phyloP scores from a whole-genome alignment of 2,797 vertebrate genomes.

The Mus minutoides region DNA sequence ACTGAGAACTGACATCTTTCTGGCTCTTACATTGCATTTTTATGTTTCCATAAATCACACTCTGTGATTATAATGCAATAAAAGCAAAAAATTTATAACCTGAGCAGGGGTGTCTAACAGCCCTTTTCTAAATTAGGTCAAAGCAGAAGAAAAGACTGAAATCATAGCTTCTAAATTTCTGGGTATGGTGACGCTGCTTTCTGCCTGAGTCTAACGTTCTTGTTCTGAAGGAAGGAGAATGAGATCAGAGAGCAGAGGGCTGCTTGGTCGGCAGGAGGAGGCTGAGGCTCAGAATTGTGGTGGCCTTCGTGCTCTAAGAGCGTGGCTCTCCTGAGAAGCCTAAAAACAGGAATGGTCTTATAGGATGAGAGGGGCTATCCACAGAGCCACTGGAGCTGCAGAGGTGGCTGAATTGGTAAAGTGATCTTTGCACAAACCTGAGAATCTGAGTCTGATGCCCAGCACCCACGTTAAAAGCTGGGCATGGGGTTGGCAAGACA shows the following conservation, averaged over 20 bases:
- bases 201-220: not conserved
- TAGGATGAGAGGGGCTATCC: not conserved
- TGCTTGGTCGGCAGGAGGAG: not conserved
- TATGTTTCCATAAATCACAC: conserved; percentile 37
- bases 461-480: not conserved
- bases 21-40: not conserved
- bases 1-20: not conserved
- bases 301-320: not conserved
- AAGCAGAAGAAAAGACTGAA: conserved; percentile 57
- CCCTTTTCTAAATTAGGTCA: conserved; percentile 62
- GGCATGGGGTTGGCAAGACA: no score
- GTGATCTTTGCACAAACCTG: not conserved
- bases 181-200: not conserved
- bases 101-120: not conserved
- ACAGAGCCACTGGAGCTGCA: not conserved
- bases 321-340: not conserved
- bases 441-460: not conserved
- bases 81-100: conserved; percentile 20
- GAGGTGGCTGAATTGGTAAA: not conserved
- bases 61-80: not conserved
- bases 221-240: not conserved
- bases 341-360: not conserved
- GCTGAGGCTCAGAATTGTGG: not conserved
- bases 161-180: not conserved
- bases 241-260: not conserved